These are phyloP conservation scores for Ciona savignyi DNA, from an alignment of 23 tunicate species.

Conservation along the genomic window DNA sequence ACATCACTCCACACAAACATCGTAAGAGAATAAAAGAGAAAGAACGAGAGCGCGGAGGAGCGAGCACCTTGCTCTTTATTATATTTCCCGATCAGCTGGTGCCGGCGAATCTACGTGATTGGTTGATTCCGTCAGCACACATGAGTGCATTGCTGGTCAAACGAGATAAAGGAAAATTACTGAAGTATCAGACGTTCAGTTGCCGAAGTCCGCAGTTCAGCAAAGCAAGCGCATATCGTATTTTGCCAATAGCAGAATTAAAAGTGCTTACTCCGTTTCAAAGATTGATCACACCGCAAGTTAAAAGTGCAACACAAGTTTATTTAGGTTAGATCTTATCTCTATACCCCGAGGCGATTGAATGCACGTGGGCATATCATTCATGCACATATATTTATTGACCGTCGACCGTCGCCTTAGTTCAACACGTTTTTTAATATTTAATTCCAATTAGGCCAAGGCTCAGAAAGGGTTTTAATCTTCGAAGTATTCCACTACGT, in stretches of 20 bases:
- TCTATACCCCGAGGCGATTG: background rate
- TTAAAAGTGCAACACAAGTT: background rate
- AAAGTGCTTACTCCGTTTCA: too few relatives aligned
- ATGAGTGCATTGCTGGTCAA: constrained; percentile 19
- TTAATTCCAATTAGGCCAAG: too few relatives aligned
- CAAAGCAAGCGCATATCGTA: too few relatives aligned
- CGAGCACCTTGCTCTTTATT: constrained; percentile 9
- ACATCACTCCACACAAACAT: background rate
- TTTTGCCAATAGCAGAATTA: too few relatives aligned
- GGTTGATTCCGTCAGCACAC: constrained; percentile 5
- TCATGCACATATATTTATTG: background rate
- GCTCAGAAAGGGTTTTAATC: too few relatives aligned
- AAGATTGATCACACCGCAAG: too few relatives aligned
- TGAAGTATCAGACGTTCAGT: too few relatives aligned
- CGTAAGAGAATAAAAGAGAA: background rate
- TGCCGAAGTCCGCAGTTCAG: too few relatives aligned
- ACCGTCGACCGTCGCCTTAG: too few relatives aligned
- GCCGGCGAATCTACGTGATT: constrained; percentile 12
- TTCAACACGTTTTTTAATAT: too few relatives aligned
- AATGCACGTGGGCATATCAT: background rate
- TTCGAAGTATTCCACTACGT: too few relatives aligned
- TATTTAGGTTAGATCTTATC: background rate
- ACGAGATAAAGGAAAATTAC: constrained; percentile 25
- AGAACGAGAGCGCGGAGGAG: background rate
- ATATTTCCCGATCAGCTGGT: constrained; percentile 12